Evolutionary conservation across 1,140 invertebrate species (phyloP).

Genomic region (Pseudomyrmex dendroicus): DNA sequence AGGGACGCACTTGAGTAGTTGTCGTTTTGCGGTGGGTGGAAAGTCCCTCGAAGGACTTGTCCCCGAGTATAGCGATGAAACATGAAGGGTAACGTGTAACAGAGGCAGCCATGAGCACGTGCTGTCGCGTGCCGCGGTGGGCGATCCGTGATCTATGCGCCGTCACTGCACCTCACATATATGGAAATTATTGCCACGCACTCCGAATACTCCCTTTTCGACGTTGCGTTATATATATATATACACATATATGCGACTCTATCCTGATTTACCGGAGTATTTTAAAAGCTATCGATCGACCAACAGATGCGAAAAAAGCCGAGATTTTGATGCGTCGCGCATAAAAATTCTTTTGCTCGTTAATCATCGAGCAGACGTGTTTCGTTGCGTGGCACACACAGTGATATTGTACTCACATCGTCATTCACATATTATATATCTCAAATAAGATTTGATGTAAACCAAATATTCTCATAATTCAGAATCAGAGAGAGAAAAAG

Average conservation of each 20-base stretch:
- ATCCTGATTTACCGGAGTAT: conserved; percentile 70
- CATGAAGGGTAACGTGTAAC: conserved; percentile 30
- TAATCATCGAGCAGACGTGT: conserved; percentile 51
- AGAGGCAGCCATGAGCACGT: conserved; percentile 72
- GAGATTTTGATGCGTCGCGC: conserved; percentile 36
- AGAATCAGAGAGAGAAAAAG: too few relatives aligned
- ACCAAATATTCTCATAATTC: too few relatives aligned
- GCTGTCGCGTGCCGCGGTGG: conserved; percentile 80
- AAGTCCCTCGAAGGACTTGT: conserved; percentile 63
- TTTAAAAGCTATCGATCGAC: conserved; percentile 73
- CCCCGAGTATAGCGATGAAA: conserved; percentile 49
- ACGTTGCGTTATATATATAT: conserved; percentile 68
- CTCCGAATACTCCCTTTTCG: conserved; percentile 77
- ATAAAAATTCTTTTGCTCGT: conserved; percentile 56
- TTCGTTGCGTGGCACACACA: conserved; percentile 34
- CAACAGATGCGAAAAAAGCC: conserved; percentile 21
- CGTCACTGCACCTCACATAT: conserved; percentile 72
- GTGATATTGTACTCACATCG: conserved; percentile 34
- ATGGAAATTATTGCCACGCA: conserved; percentile 82
- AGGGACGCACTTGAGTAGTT: conserved; percentile 80
- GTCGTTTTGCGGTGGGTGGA: conserved; percentile 78
- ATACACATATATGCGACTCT: conserved; percentile 19
- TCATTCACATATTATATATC: too few relatives aligned
- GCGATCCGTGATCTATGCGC: conserved; percentile 82
- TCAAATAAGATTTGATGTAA: too few relatives aligned